phyloP scores from a whole-genome alignment of 64 coral and sea anemone genomes.

The Stylophora pistillata region DNA sequence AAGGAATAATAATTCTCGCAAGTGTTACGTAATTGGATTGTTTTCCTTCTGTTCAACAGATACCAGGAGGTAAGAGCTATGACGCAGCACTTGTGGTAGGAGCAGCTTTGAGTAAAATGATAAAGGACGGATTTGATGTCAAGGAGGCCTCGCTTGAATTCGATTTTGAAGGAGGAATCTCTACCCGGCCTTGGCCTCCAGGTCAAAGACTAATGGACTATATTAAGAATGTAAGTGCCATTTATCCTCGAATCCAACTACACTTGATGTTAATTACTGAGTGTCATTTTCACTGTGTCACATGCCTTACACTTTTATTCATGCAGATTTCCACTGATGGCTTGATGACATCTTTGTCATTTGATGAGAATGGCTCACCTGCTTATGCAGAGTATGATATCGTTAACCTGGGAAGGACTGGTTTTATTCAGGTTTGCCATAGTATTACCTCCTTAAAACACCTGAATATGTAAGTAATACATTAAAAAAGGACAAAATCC shows the following conservation, averaged over 20 bases:
- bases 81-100: constrained; percentile 35
- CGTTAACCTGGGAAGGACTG: constrained; percentile 62
- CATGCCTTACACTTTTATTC: neutral
- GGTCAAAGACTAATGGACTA: constrained; percentile 37
- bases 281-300: neutral
- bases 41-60: neutral
- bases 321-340: constrained; percentile 46
- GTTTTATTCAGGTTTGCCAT: constrained; percentile 47
- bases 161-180: constrained; percentile 8
- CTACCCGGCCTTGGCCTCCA: constrained; percentile 19
- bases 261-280: neutral
- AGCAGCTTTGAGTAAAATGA: constrained; percentile 31
- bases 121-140: constrained; percentile 10
- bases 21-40: no score
- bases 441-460: no score
- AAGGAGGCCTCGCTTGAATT: constrained; percentile 28
- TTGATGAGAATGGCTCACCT: constrained; percentile 55
- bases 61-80: constrained; percentile 40
- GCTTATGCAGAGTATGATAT: constrained; percentile 55
- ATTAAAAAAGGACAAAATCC: no score
- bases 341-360: constrained; percentile 45
- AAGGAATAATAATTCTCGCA: no score
- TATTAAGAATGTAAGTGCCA: constrained; percentile 32
- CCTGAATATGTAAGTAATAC: no score
- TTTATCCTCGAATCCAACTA: neutral